Conservation (phyloP, 2,888 invertebrate species). For the Silvanus unidentatus region DNA sequence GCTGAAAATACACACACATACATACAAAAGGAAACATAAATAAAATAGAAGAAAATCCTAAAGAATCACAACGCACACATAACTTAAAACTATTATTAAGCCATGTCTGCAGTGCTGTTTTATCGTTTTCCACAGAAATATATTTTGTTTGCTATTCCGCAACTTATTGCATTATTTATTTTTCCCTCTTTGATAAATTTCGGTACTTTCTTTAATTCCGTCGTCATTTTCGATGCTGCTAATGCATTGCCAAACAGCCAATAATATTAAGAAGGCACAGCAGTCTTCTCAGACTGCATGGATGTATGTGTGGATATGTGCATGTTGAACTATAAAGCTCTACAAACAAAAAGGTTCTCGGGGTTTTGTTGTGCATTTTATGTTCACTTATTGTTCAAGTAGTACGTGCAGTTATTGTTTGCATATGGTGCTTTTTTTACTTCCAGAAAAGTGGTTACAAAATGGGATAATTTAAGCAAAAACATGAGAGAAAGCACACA, state of each 20-base stretch:
- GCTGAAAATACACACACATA: constrained; percentile 42
- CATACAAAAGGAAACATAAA: too few relatives aligned
- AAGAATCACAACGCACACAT: constrained; percentile 1
- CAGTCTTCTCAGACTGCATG: too few relatives aligned
- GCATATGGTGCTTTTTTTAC: not conserved
- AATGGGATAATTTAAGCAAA: constrained; percentile 18
- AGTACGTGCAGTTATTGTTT: too few relatives aligned
- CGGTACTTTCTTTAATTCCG: constrained; percentile 1
- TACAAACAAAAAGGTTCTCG: too few relatives aligned
- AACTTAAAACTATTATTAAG: constrained; percentile 1
- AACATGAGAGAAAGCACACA: constrained; percentile 24
- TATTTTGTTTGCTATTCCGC: constrained; percentile 3
- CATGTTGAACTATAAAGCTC: too few relatives aligned
- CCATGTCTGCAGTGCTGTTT: not conserved
- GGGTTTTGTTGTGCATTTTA: too few relatives aligned
- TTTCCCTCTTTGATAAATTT: not conserved
- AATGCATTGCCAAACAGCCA: too few relatives aligned
- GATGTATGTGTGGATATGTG: too few relatives aligned
- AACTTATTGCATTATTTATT: constrained; percentile 5
- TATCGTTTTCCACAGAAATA: not conserved
- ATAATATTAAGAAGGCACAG: too few relatives aligned
- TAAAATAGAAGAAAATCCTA: not conserved
- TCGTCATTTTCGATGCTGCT: too few relatives aligned
- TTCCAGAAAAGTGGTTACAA: not conserved
- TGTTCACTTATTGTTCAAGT: too few relatives aligned